A percentile compares a stretch with the other conserved stretches of the same genome.
Conservation (phyloP, 2,888 invertebrate species). For the Kuschelorhynchus macadamiae region DNA sequence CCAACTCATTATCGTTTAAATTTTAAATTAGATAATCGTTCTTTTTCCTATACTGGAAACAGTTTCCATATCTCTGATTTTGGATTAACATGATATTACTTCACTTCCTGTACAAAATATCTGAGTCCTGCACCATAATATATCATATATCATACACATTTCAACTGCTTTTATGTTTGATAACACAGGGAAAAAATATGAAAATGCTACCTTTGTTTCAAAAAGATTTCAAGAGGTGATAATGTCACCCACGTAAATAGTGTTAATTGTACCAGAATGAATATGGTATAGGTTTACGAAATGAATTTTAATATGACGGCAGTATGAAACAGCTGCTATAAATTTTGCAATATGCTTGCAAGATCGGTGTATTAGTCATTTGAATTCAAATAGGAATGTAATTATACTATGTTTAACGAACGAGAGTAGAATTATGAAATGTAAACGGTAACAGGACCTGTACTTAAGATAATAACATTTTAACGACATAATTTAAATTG, state of each 20-base stretch:
- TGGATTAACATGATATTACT: too few species aligned
- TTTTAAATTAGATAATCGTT: too few species aligned
- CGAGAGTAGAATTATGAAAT: constrained; percentile 13
- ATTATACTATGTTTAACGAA: constrained; percentile 10
- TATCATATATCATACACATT: constrained; percentile 20
- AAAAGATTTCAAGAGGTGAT: constrained; percentile 25
- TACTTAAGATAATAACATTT: not conserved
- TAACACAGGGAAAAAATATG: constrained; percentile 30
- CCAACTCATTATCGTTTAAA: too few species aligned
- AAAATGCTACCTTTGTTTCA: constrained; percentile 33
- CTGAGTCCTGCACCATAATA: constrained; percentile 12
- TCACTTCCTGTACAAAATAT: constrained; percentile 10
- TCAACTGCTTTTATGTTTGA: constrained; percentile 19
- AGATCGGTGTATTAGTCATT: constrained; percentile 13
- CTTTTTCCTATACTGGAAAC: too few species aligned
- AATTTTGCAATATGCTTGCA: constrained; percentile 8
- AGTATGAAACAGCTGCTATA: constrained; percentile 16
- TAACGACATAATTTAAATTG: constrained; percentile 4
- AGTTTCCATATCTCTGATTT: too few species aligned
- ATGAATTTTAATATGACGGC: constrained; percentile 30
- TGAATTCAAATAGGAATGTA: constrained; percentile 10
- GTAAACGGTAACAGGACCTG: not conserved
- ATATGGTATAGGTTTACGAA: constrained; percentile 25
- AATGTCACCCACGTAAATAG: constrained; percentile 36
- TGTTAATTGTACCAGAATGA: constrained; percentile 33